Conservation (phyloP, 2,113 vertebrate species). For the Nannobrachium achirus region DNA sequence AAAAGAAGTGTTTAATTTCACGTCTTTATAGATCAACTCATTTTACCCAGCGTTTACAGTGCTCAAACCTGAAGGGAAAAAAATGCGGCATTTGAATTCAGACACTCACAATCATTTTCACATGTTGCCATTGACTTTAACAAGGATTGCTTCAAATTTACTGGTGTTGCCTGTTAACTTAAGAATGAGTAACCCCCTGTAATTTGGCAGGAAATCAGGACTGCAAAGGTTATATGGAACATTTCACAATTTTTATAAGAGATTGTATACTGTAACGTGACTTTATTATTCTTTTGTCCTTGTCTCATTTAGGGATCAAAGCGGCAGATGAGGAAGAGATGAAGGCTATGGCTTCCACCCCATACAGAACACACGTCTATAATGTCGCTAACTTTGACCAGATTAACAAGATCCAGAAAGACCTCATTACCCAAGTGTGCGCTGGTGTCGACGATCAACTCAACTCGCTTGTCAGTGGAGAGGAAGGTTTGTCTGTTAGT, state of each 20-base stretch:
- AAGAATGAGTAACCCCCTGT: slow-evolving; percentile 18
- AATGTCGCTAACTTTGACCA: slow-evolving; percentile 85
- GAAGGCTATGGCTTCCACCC: slow-evolving; percentile 88
- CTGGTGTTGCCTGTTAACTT: slow-evolving; percentile 35
- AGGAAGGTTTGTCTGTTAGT: slow-evolving; percentile 87
- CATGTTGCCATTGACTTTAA: slow-evolving; percentile 36
- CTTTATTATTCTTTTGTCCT: background rate
- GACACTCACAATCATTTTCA: slow-evolving; percentile 13
- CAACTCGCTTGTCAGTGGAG: slow-evolving; percentile 86
- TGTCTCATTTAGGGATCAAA: slow-evolving; percentile 83
- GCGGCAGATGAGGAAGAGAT: slow-evolving; percentile 89
- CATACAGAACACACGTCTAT: slow-evolving; percentile 86
- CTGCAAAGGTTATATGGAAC: slow-evolving; percentile 10
- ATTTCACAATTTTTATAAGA: slow-evolving; percentile 14
- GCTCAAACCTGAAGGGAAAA: slow-evolving; percentile 7
- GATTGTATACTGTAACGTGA: background rate
- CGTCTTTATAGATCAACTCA: slow-evolving; percentile 40
- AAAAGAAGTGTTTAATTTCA: slow-evolving; percentile 39
- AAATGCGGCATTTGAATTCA: slow-evolving; percentile 11
- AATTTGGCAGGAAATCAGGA: slow-evolving; percentile 25
- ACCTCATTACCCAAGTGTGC: slow-evolving; percentile 89
- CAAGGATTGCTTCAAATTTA: slow-evolving; percentile 19
- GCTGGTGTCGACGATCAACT: slow-evolving; percentile 89
- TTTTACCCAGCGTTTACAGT: slow-evolving; percentile 36
- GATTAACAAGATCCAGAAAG: slow-evolving; percentile 86